Base-by-base conservation (phyloP, 2,113 vertebrate species). In the Phodopus roborovskii region DNA sequence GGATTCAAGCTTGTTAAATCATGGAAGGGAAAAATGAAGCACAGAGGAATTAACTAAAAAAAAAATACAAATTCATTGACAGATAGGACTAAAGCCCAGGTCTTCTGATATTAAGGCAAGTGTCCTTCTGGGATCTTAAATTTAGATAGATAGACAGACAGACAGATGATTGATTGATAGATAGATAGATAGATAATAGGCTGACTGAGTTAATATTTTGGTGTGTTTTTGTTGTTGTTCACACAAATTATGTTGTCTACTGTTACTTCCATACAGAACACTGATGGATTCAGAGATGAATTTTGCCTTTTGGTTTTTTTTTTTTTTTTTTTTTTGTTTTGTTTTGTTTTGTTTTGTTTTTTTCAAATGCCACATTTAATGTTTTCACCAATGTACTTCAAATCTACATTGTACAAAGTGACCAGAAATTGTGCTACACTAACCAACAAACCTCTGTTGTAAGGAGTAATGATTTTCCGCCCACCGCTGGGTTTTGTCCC, bases 331-430 rank as follows among this genome's bases (percentile, higher is more conserved):
- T 45, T n/a, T n/a, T n/a, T n/a, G n/a, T 45, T 3, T 45, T 45
- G 3, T 45, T 45, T 3, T 45, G 3, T 45, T 45, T 45, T 3
- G 3, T 45, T 45, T 45, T 45, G 3, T 3, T 45, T 45, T 98
- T 98, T 99, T 99, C 98, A 99, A 99, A 99, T 99, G 98, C 99
- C 98, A 99, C 99, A 99, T 99, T 99, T 99, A 99, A 99, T 99
- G 98, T 99, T 99, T 99, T 99, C 99, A 99, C 99, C 99, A 99
- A 99, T 98, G 98, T 99, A 99, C 98, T 99, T 99, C 98, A 99
- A 99, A 99, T 99, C 99, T 99, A 99, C 99, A 99, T 99, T 99
- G 98, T 98, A 99, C 98, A 99, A 98, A 98, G 98, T 99, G 98
- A 98, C 99, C 99, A 98, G 98, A 98, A 98, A 98, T 98, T 98